Evolutionary conservation across 2,888 invertebrate species (phyloP).

Genomic region (Synanthedon vespiformis): DNA sequence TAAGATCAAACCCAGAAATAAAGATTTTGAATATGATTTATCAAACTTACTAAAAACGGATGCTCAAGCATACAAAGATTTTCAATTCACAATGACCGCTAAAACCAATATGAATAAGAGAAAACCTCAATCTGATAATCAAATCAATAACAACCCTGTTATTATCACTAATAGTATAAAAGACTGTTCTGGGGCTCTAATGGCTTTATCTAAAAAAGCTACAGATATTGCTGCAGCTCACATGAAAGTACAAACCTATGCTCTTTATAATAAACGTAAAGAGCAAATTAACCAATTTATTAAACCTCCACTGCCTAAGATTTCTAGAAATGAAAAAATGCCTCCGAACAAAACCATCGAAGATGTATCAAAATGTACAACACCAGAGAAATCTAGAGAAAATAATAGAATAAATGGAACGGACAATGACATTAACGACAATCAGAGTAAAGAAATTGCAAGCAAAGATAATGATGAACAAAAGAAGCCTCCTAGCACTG

Average conservation of each 20-base stretch:
- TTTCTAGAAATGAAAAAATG: conserved; percentile 32
- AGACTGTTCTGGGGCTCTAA: conserved; percentile 49
- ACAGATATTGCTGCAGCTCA: conserved; percentile 41
- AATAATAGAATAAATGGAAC: neutral
- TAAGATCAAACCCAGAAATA: conserved; percentile 73
- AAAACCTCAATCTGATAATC: conserved; percentile 24
- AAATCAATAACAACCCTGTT: conserved; percentile 30
- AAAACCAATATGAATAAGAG: conserved; percentile 41
- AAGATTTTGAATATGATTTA: conserved; percentile 80
- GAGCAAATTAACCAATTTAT: conserved; percentile 39
- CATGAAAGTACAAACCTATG: conserved; percentile 34
- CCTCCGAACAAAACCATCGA: conserved; percentile 44
- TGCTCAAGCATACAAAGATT: conserved; percentile 59
- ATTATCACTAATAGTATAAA: conserved; percentile 19
- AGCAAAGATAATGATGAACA: conserved; percentile 1
- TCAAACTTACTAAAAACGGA: conserved; percentile 69
- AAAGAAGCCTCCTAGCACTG: conserved; percentile 12
- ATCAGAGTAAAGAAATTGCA: neutral
- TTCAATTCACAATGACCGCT: conserved; percentile 24
- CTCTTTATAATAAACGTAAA: conserved; percentile 21
- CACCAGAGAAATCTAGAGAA: conserved; percentile 23
- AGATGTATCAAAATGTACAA: conserved; percentile 10
- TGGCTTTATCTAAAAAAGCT: conserved; percentile 41
- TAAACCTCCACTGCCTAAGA: conserved; percentile 50
- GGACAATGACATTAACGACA: neutral